phyloP scores from a whole-genome alignment of 2,797 vertebrate genomes.

The Pantherophis alleghaniensis region DNA sequence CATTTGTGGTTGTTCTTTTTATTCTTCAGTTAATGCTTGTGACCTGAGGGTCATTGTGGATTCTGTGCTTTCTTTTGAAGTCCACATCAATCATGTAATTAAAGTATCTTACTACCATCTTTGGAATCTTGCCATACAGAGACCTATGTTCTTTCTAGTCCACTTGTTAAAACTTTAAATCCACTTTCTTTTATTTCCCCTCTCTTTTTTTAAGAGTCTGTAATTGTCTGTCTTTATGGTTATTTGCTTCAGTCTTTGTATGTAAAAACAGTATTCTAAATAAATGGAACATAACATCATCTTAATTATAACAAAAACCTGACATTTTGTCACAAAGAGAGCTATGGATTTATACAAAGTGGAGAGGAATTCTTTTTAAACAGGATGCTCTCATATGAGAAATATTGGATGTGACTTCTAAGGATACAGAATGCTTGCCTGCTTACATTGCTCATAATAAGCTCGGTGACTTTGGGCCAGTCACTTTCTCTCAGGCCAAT shows the following conservation, averaged over 20 bases:
- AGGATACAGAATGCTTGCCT: background rate
- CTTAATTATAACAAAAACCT: conserved; percentile 26
- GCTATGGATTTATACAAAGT: background rate
- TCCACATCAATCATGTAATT: conserved; percentile 68
- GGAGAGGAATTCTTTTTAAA: background rate
- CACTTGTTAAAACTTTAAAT: conserved; percentile 64
- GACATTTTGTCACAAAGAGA: conserved; percentile 4
- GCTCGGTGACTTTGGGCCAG: background rate
- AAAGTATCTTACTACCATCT: conserved; percentile 67
- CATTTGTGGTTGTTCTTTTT: conserved; percentile 69
- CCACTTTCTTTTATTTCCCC: conserved; percentile 40
- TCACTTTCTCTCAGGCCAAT: background rate
- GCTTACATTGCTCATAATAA: background rate
- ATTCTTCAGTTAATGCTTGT: conserved; percentile 68
- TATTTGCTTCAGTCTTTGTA: conserved; percentile 22
- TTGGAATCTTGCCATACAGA: conserved; percentile 65
- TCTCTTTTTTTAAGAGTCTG: conserved; percentile 21
- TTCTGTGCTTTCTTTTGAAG: conserved; percentile 68
- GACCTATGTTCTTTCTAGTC: conserved; percentile 62
- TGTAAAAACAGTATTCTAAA: conserved; percentile 17
- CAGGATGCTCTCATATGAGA: background rate
- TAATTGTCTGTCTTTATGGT: conserved; percentile 9
- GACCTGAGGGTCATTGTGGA: conserved; percentile 68
- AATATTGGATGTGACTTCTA: background rate
- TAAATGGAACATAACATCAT: conserved; percentile 22